Percentiles rank a stretch among this genome's conserved stretches.
These are phyloP conservation scores for Drosophila bipectinata DNA, from an alignment of 1,140 invertebrate genomes.

Conservation along the genomic window DNA sequence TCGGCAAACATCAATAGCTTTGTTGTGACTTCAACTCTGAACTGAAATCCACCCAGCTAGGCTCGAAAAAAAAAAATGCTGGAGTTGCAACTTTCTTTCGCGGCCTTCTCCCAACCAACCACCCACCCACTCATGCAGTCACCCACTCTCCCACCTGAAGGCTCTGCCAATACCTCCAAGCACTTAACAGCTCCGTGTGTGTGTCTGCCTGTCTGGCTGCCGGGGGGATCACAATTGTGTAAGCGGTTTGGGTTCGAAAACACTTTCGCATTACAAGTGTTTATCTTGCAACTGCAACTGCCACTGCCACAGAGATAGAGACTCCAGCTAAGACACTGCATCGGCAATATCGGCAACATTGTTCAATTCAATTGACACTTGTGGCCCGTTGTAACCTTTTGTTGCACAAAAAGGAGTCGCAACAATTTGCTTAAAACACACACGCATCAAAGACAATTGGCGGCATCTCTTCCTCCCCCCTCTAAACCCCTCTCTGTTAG, in stretches of 20 bases:
- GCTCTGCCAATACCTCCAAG: constrained; percentile 46
- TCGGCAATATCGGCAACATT: constrained; percentile 15
- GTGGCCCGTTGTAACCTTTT: constrained; percentile 69
- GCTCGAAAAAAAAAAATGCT: too few relatives aligned
- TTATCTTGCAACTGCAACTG: constrained; percentile 47
- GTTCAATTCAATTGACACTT: constrained; percentile 76
- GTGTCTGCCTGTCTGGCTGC: constrained; percentile 24
- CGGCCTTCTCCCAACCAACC: constrained; percentile 3
- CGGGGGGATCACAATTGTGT: constrained; percentile 60
- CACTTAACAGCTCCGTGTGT: constrained; percentile 68
- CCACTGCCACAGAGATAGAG: background rate
- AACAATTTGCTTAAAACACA: constrained; percentile 38
- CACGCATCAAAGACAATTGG: constrained; percentile 59
- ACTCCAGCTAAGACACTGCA: background rate
- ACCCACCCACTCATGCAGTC: background rate
- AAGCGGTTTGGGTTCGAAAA: constrained; percentile 61
- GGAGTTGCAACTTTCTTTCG: constrained; percentile 50
- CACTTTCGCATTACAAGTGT: constrained; percentile 81
- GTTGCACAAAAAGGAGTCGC: constrained; percentile 49
- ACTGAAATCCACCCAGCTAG: constrained; percentile 46
- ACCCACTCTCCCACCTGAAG: constrained; percentile 26
- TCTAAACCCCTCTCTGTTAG: background rate
- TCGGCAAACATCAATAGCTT: constrained; percentile 32
- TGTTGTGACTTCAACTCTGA: constrained; percentile 40
- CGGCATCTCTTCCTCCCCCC: constrained; percentile 28